These are phyloP conservation scores for Elgaria multicarinata DNA, from an alignment of 2,113 vertebrate genomes.

Conservation along the genomic window DNA sequence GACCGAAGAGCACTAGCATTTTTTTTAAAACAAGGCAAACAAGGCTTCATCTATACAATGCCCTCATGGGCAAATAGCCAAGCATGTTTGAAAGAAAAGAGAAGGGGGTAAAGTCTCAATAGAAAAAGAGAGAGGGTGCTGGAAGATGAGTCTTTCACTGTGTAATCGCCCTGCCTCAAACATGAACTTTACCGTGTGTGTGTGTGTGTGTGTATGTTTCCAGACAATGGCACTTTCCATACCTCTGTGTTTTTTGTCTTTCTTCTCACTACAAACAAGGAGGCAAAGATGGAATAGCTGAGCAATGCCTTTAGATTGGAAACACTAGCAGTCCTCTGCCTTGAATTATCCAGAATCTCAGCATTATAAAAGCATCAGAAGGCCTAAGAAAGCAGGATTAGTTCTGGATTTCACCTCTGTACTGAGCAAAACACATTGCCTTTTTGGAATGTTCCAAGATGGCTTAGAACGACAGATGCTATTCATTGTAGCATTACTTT, in stretches of 20 bases:
- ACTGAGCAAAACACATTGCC: background rate
- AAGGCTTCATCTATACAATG: background rate
- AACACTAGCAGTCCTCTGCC: too few species aligned
- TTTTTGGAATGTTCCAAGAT: background rate
- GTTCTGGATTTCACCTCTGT: background rate
- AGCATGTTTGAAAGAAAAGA: background rate
- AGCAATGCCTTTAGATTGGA: too few species aligned
- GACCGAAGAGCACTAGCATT: background rate
- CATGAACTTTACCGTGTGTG: too few species aligned
- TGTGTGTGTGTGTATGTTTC: too few species aligned
- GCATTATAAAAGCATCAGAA: background rate
- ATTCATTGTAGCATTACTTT: background rate
- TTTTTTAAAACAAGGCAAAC: too few species aligned
- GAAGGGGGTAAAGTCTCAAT: background rate
- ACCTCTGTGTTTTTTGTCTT: too few species aligned
- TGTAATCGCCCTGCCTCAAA: too few species aligned
- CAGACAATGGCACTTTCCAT: too few species aligned
- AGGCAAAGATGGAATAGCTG: too few species aligned
- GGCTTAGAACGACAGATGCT: background rate
- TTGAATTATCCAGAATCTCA: background rate
- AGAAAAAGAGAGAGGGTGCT: background rate
- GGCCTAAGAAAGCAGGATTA: background rate
- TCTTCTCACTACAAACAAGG: background rate
- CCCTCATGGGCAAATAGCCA: background rate
- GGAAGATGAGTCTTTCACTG: background rate